Evolutionary conservation across 2,888 invertebrate genomes (phyloP).

Genomic region (Drosophila kanekoi): DNA sequence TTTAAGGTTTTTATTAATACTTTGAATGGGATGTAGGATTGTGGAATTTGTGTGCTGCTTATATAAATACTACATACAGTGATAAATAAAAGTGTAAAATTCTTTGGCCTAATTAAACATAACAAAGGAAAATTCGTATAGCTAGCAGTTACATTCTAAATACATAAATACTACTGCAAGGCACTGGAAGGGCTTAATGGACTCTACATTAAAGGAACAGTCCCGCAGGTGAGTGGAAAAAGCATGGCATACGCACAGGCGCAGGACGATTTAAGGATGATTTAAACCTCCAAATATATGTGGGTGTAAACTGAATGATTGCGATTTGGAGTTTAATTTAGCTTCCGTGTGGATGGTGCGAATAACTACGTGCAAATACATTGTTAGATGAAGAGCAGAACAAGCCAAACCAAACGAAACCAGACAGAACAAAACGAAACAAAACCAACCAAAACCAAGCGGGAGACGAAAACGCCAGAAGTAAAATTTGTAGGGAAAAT

Average conservation of each 20-base stretch:
- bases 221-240: constrained; percentile 13
- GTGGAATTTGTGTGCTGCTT: constrained; percentile 10
- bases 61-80: constrained; percentile 1
- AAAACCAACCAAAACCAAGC: constrained; percentile 33
- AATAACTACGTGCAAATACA: constrained; percentile 37
- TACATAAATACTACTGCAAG: constrained; percentile 31
- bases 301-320: constrained; percentile 31
- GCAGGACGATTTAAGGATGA: constrained; percentile 1
- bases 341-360: constrained; percentile 4
- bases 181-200: constrained; percentile 4
- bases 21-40: constrained; percentile 25
- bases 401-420: constrained; percentile 14
- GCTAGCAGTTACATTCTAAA: constrained; percentile 4
- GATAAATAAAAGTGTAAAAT: constrained; percentile 19
- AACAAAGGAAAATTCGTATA: constrained; percentile 20
- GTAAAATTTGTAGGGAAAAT: constrained; percentile 7
- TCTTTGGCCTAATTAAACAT: constrained; percentile 59
- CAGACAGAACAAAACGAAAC: constrained; percentile 16
- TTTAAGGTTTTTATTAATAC: constrained; percentile 38
- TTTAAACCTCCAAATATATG: background rate
- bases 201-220: constrained; percentile 1
- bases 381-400: constrained; percentile 33
- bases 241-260: constrained; percentile 32
- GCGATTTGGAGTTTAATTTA: constrained; percentile 8
- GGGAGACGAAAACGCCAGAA: constrained; percentile 2